A percentile compares a stretch with the other conserved stretches of the same genome.
Conservation (phyloP, 1,140 invertebrate species). For the Littorina saxatilis region DNA sequence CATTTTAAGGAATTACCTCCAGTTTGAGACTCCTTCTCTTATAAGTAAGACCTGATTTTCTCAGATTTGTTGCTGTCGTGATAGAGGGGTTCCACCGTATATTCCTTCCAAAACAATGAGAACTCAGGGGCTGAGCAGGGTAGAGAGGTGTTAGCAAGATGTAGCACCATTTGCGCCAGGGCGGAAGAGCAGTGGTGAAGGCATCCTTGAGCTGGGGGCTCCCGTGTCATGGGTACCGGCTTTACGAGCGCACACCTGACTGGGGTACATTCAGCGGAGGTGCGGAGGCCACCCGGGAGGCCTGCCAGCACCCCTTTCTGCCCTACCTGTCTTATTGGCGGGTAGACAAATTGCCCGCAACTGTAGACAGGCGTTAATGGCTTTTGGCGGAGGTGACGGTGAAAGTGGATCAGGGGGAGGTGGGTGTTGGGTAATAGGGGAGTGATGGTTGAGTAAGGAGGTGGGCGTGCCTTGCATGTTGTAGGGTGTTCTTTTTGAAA, state of each 20-base stretch:
- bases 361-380: conserved; percentile 27
- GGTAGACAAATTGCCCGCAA: conserved; percentile 39
- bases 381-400: neutral
- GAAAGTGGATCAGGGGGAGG: neutral
- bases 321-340: neutral
- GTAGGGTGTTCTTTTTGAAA: too few relatives aligned
- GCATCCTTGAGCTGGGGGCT: conserved; percentile 15
- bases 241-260: conserved; percentile 33
- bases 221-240: conserved; percentile 2
- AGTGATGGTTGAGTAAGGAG: neutral
- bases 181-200: neutral
- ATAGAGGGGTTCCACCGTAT: too few relatives aligned
- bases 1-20: too few relatives aligned
- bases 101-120: too few relatives aligned
- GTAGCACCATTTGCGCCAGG: too few relatives aligned
- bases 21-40: too few relatives aligned
- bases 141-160: too few relatives aligned
- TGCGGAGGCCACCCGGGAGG: conserved; percentile 29
- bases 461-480: too few relatives aligned
- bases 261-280: conserved; percentile 3
- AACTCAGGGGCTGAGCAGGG: too few relatives aligned
- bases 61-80: too few relatives aligned
- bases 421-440: neutral
- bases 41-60: too few relatives aligned
- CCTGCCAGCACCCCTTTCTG: neutral